Conservation (phyloP, 2,888 invertebrate genomes). For the Dryomyza anilis region DNA sequence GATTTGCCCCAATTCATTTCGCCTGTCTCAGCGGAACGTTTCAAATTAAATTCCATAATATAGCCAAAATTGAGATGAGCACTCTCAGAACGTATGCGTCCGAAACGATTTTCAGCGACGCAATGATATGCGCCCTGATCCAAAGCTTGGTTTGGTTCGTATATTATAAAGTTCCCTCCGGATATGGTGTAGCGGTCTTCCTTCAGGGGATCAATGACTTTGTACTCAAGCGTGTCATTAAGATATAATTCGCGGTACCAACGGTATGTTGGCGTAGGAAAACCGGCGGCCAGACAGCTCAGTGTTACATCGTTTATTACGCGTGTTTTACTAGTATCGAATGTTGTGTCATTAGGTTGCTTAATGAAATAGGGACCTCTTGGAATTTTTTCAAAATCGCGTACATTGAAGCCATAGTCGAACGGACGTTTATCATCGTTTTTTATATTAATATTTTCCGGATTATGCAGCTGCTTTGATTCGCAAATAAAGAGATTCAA, state of each 20-base stretch:
- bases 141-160: slow-evolving; percentile 77
- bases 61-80: slow-evolving; percentile 87
- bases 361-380: slow-evolving; percentile 87
- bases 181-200: slow-evolving; percentile 82
- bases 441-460: slow-evolving; percentile 73
- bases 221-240: slow-evolving; percentile 75
- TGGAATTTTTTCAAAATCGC: slow-evolving; percentile 80
- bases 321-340: slow-evolving; percentile 76
- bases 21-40: slow-evolving; percentile 81
- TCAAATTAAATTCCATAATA: slow-evolving; percentile 88
- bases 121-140: slow-evolving; percentile 93
- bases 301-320: slow-evolving; percentile 76
- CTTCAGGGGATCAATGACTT: slow-evolving; percentile 76
- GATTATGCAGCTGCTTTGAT: slow-evolving; percentile 55
- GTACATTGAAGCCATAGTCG: slow-evolving; percentile 83
- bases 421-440: slow-evolving; percentile 80
- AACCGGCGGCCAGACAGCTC: slow-evolving; percentile 83
- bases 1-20: slow-evolving; percentile 94
- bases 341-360: slow-evolving; percentile 82
- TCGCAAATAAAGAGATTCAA: slow-evolving; percentile 86
- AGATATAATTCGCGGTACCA: slow-evolving; percentile 90
- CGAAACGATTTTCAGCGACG: slow-evolving; percentile 86
- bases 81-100: slow-evolving; percentile 86
- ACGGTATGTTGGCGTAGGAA: slow-evolving; percentile 85
- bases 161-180: slow-evolving; percentile 89